Conservation (phyloP, 2,113 vertebrate species). For the Fulica atra region DNA sequence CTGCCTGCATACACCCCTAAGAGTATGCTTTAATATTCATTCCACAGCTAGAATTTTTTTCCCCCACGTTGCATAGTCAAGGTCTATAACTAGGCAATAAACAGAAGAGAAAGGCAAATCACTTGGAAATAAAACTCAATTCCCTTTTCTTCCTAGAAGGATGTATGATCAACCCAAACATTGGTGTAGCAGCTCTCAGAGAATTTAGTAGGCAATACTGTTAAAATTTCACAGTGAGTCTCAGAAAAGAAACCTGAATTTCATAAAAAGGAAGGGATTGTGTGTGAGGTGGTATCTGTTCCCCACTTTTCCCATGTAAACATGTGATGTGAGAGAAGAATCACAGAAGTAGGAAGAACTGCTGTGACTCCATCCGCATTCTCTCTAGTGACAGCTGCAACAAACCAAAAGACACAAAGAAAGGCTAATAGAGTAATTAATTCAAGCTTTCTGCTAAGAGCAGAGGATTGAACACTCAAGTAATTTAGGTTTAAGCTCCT, state of each 20-base stretch:
- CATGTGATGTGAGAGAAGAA: neutral
- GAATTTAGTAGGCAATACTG: neutral
- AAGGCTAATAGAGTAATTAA: neutral
- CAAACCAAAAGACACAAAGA: neutral
- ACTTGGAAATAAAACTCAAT: neutral
- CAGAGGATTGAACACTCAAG: neutral
- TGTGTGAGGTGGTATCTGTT: too few relatives aligned
- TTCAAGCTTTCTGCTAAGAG: neutral
- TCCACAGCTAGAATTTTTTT: neutral
- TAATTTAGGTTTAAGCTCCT: neutral
- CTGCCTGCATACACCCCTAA: fast-evolving
- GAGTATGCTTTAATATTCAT: neutral
- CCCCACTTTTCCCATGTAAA: neutral
- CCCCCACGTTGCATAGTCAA: neutral
- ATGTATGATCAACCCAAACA: neutral
- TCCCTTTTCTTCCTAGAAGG: neutral
- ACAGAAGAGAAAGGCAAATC: neutral
- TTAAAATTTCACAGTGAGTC: neutral
- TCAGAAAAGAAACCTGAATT: neutral
- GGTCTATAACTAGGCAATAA: neutral
- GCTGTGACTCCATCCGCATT: neutral
- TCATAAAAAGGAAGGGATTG: neutral
- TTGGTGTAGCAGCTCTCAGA: neutral
- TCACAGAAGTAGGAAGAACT: neutral
- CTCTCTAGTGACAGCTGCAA: neutral